Base-by-base conservation (phyloP, 64 coral and sea anemone species). In the Cladopsammia gracilis region DNA sequence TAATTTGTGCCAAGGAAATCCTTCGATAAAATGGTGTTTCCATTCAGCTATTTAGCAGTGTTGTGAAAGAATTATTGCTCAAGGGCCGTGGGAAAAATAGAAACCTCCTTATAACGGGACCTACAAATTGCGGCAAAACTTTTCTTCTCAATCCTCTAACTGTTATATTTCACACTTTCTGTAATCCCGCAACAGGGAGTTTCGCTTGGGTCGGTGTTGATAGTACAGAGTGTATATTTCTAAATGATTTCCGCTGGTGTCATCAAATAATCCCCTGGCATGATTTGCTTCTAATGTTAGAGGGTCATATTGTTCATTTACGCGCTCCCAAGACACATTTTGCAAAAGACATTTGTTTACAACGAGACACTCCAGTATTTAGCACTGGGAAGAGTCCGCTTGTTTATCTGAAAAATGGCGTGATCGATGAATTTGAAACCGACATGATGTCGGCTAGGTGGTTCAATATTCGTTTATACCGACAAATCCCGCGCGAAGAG, bases 41-140 rank as follows among this genome's bases (percentile, higher is more conserved):
- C 9, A 18, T 6, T 3, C 4, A 25, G 3, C 3, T 19, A 10
- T 89, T 67, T 23, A 14, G 18, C n/a, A 15, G 34, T 19, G 54
- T 73, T 19, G n/a, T 89, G 4, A 76, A 56, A 23, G 48, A 75
- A 10, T 22, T 77, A 24, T 25, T 89, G 1, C 12, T 25, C 4
- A 62, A 78, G 23, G 87, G 87, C 4, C 52, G 45, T 16, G 87
- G 87, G 1, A 34, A 78, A 89, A 65, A 89, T 14, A 43, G 56
- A 43, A 89, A 89, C 47, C 16, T 89, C 14, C 22, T 89, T 12
- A 89, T 89, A 5, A 44, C 42, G 10, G 74, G 87, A 20, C 72
- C 56, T 1, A 72, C 73, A 11, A 89, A 89, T 89, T 89, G 87
- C 62, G 87, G 87, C 26, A 89, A 89, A 73, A 78, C 87, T 22